Conservation (phyloP, 2,888 invertebrate species). For the Rhynchonema sp. region DNA sequence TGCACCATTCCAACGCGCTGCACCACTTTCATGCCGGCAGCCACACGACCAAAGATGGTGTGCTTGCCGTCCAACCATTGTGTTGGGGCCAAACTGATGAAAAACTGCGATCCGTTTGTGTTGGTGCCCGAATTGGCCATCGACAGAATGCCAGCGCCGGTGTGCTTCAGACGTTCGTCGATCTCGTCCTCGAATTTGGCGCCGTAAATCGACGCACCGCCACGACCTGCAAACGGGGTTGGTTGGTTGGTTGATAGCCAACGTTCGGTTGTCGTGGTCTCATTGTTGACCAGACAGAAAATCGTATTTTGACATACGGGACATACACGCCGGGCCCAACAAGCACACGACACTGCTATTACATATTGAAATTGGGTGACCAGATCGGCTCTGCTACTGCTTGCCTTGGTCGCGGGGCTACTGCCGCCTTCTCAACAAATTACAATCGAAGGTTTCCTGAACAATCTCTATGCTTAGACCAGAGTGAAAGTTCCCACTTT, state of each 20-base stretch:
- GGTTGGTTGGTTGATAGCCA: not conserved
- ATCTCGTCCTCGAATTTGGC: constrained; percentile 86
- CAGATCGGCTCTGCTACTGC: too few relatives aligned
- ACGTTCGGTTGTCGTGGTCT: too few relatives aligned
- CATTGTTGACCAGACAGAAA: not conserved
- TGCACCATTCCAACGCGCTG: constrained; percentile 78
- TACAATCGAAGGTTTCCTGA: too few relatives aligned
- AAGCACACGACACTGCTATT: too few relatives aligned
- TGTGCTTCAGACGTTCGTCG: constrained; percentile 74
- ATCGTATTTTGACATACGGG: too few relatives aligned
- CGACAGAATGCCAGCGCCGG: constrained; percentile 69
- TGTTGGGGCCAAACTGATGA: constrained; percentile 76
- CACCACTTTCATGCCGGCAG: constrained; percentile 44
- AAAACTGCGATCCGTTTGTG: constrained; percentile 89
- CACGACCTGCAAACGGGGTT: constrained; percentile 42
- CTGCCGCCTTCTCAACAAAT: too few relatives aligned
- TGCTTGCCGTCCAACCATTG: constrained; percentile 94
- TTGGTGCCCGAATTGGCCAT: constrained; percentile 95
- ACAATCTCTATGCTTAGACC: too few relatives aligned
- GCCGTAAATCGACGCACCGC: constrained; percentile 90
- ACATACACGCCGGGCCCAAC: too few relatives aligned
- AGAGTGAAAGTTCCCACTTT: too few relatives aligned
- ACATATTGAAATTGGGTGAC: too few relatives aligned
- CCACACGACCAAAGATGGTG: constrained; percentile 55
- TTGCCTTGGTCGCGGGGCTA: too few relatives aligned